These are phyloP conservation scores for Apus apus DNA, from an alignment of 2,113 vertebrate species.

Conservation along the genomic window DNA sequence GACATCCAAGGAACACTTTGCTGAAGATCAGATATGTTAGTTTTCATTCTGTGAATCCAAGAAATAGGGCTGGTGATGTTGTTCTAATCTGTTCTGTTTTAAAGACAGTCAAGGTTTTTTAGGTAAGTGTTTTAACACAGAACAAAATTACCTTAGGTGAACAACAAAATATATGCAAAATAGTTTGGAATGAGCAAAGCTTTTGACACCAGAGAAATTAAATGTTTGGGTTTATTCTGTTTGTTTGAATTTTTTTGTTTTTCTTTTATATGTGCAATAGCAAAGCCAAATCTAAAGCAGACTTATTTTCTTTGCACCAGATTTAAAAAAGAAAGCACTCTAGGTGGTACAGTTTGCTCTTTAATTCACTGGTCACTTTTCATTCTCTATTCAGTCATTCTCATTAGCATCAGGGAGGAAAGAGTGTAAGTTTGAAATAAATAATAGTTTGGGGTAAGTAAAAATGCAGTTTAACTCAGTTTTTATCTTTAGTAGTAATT, in stretches of 20 bases:
- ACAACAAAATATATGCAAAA: conserved; percentile 33
- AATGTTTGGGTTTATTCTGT: background rate
- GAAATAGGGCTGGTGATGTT: background rate
- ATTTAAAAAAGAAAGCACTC: background rate
- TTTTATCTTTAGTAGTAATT: background rate
- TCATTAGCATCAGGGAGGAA: background rate
- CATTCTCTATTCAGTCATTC: background rate
- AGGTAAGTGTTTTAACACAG: background rate
- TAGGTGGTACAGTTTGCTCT: background rate
- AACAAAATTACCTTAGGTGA: background rate
- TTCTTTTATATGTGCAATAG: background rate
- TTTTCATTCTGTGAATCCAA: background rate
- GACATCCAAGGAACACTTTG: background rate
- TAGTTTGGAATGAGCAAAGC: background rate
- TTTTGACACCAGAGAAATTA: conserved; percentile 9
- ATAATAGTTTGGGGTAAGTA: background rate
- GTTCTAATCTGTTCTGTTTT: conserved; percentile 20
- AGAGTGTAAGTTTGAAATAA: background rate
- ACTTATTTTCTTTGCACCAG: background rate
- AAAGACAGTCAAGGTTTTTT: background rate
- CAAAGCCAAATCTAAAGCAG: background rate
- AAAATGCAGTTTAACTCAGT: background rate
- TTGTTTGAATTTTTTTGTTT: background rate
- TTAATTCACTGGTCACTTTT: background rate
- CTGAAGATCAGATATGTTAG: background rate